These are phyloP conservation scores for Acleris holmiana DNA, from an alignment of 2,888 invertebrate genomes.

Conservation along the genomic window DNA sequence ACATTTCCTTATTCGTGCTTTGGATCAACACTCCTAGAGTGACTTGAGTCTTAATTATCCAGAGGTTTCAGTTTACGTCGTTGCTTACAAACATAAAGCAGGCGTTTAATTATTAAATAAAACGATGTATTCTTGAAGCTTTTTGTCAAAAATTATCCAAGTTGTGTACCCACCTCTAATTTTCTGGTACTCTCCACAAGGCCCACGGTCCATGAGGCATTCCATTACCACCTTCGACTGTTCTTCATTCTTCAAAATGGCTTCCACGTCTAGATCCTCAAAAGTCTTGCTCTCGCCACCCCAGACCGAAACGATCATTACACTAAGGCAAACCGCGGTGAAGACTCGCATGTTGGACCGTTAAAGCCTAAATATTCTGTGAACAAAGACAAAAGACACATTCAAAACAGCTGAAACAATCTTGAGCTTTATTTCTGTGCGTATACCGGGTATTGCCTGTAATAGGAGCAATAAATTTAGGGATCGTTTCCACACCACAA, in stretches of 20 bases:
- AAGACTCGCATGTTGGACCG: background rate
- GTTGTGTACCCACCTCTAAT: constrained; percentile 43
- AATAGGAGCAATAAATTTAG: no score
- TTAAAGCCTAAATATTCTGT: no score
- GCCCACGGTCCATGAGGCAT: constrained; percentile 54
- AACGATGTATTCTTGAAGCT: no score
- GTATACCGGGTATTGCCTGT: no score
- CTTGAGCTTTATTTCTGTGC: no score
- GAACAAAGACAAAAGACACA: background rate
- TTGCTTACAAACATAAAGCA: no score
- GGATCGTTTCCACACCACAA: no score
- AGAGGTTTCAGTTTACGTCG: no score
- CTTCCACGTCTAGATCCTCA: constrained; percentile 45
- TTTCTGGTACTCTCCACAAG: constrained; percentile 46
- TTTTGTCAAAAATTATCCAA: background rate
- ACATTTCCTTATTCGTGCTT: no score
- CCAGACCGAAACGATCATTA: constrained; percentile 1
- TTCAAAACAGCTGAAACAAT: no score
- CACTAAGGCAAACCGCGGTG: background rate
- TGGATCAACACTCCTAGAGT: no score
- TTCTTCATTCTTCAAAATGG: constrained; percentile 48
- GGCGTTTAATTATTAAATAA: background rate
- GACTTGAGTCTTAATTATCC: no score
- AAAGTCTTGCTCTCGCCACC: constrained; percentile 20
- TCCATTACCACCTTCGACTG: constrained; percentile 44